Evolutionary conservation across 2,888 invertebrate genomes (phyloP).

Genomic region (Prenolepis imparis): DNA sequence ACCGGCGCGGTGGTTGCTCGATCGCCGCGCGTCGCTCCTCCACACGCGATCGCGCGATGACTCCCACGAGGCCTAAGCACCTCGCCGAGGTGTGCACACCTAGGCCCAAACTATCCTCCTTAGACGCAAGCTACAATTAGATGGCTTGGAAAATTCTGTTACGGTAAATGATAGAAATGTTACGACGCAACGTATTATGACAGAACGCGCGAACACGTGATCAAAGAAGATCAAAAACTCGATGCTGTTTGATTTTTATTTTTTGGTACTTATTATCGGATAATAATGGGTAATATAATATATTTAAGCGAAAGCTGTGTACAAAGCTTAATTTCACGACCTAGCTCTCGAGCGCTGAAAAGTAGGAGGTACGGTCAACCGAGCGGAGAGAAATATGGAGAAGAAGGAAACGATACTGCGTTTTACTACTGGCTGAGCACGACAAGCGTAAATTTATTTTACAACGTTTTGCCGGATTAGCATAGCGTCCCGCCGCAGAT

Average conservation of each 20-base stretch:
- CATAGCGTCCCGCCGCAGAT: conserved; percentile 30
- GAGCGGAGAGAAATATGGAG: conserved; percentile 52
- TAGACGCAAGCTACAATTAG: background rate
- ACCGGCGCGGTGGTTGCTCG: conserved; percentile 63
- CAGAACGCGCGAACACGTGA: background rate
- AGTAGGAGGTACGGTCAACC: conserved; percentile 55
- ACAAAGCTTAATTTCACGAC: conserved; percentile 20
- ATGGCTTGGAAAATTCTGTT: background rate
- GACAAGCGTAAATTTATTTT: conserved; percentile 70
- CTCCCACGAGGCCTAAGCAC: conserved; percentile 53
- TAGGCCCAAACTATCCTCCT: conserved; percentile 30
- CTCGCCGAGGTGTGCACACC: conserved; percentile 35
- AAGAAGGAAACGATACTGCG: conserved; percentile 64
- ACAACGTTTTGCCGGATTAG: conserved; percentile 61
- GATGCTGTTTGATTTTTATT: background rate
- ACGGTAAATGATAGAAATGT: background rate
- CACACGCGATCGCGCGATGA: conserved; percentile 72
- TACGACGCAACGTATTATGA: background rate
- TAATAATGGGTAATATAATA: background rate
- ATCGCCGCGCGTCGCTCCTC: conserved; percentile 50
- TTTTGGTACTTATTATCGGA: background rate
- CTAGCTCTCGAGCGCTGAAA: conserved; percentile 43
- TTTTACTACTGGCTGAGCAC: conserved; percentile 65
- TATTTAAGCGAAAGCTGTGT: background rate
- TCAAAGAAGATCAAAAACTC: background rate